Base-by-base conservation (phyloP, 2,113 vertebrate genomes). In the Peucedramus taeniatus region DNA sequence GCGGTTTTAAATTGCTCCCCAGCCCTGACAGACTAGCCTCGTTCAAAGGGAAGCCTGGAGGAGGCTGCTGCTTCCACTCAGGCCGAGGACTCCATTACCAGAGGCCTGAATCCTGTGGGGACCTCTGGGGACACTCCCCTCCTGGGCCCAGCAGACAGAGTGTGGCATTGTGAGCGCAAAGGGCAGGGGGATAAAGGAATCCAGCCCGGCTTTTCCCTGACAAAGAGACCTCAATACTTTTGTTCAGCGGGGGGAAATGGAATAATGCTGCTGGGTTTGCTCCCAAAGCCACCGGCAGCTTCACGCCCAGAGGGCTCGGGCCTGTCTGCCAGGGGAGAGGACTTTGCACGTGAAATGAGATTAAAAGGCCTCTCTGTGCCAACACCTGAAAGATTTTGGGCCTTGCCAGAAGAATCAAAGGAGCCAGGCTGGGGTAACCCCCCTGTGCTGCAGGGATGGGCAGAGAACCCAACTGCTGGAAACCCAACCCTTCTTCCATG, bases 1-100 rank as follows among this genome's bases (percentile, higher is more conserved):
- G 69, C 49, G 98, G 99, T 99, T 99, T 99, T 99, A 98, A 98
- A 96, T 99, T 99, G 98, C 99, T 98, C 97, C 96, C 96, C 92
- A 86, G 96, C 97, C 98, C 97, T 95, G 98, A 98, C 98, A 99
- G 98, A 98, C 98, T 97, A 98, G 96, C 98, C 97, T 97, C 95
- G 93, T 98, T 99, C 98, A 98, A 99, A 99, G 99, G 87, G 97
- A 96, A 97, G 96, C 31, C 85, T 94, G 97, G 96, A 64, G 95
- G 97, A 90, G 96, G 96, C 57, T 50, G 96, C 56, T 17, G 95
- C 24, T 89, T 90, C 66, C 30, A 15, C 92, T 28, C 60, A 64
- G 93, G 87, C 68, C 91, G 80, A 78, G 87, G 94, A 93, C 94
- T 97, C 90, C 95, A 92, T 97, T 97, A 97, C 89, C 89, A 60